phyloP scores from a whole-genome alignment of 2,888 invertebrate genomes.

The Zhuqinia jingwanae region DNA sequence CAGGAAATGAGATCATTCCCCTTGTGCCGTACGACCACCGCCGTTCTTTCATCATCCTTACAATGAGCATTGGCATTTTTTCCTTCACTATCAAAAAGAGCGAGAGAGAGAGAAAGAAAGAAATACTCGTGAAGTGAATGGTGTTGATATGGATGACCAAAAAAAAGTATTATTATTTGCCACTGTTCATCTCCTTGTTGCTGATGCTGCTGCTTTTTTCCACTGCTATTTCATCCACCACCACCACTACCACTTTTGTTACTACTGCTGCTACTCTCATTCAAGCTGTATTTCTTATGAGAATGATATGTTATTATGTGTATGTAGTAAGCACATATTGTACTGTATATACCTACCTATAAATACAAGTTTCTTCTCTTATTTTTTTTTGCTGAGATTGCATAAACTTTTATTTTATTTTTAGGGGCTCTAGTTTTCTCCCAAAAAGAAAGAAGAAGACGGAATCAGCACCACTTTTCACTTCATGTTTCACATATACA shows the following conservation, averaged over 20 bases:
- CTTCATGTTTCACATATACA: too few species aligned
- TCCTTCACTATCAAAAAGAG: too few species aligned
- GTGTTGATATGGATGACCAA: conserved; percentile 58
- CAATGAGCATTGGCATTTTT: conserved; percentile 32
- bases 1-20: conserved; percentile 56
- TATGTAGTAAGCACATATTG: too few species aligned
- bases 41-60: conserved; percentile 38
- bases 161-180: conserved; percentile 21
- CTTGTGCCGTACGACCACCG: conserved; percentile 14
- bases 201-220: neutral
- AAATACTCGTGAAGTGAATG: conserved; percentile 11
- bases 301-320: neutral
- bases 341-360: too few species aligned
- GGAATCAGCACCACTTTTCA: too few species aligned
- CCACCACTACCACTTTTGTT: neutral
- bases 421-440: too few species aligned
- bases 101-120: too few species aligned
- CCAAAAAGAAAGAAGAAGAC: too few species aligned
- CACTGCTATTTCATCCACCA: too few species aligned
- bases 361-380: too few species aligned
- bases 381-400: conserved; percentile 35
- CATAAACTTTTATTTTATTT: conserved; percentile 10
- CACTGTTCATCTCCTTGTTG: neutral
- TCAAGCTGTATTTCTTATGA: conserved; percentile 37
- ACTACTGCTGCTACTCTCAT: conserved; percentile 33